These are phyloP conservation scores for Elymnias hypermnestra DNA, from an alignment of 1,140 invertebrate species.

Conservation along the genomic window DNA sequence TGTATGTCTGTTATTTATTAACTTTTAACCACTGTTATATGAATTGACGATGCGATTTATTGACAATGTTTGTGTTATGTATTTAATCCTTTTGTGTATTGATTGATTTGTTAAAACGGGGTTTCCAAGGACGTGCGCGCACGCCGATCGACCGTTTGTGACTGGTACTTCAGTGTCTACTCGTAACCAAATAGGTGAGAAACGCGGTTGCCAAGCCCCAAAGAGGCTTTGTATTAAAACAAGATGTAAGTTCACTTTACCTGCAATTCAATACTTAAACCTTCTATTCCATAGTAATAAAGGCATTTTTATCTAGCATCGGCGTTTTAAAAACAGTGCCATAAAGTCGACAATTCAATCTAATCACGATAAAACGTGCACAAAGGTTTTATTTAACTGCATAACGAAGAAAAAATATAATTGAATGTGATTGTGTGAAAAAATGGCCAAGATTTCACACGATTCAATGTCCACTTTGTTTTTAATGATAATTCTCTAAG, in stretches of 20 bases:
- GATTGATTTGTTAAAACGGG: slow-evolving; percentile 1
- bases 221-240: slow-evolving; percentile 32
- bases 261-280: not conserved
- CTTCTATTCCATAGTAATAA: slow-evolving; percentile 1
- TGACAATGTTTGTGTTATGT: not conserved
- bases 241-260: slow-evolving; percentile 6
- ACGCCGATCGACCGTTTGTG: slow-evolving; percentile 22
- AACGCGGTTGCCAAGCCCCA: slow-evolving; percentile 33
- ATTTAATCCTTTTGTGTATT: not conserved
- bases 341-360: not conserved
- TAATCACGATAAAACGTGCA: slow-evolving; percentile 42
- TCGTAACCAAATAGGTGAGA: slow-evolving; percentile 15
- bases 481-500: slow-evolving; percentile 9
- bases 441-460: slow-evolving; percentile 34
- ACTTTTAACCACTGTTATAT: slow-evolving; percentile 5
- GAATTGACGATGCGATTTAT: not conserved
- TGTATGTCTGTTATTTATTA: slow-evolving; percentile 6
- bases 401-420: slow-evolving; percentile 33
- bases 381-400: slow-evolving; percentile 39
- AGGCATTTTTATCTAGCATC: slow-evolving; percentile 8
- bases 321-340: not conserved
- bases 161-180: slow-evolving; percentile 33
- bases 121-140: slow-evolving; percentile 24
- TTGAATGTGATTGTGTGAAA: slow-evolving; percentile 36
- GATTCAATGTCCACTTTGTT: slow-evolving; percentile 12